Conservation (phyloP, 2,888 invertebrate species). For the Scrobipalpa costella region DNA sequence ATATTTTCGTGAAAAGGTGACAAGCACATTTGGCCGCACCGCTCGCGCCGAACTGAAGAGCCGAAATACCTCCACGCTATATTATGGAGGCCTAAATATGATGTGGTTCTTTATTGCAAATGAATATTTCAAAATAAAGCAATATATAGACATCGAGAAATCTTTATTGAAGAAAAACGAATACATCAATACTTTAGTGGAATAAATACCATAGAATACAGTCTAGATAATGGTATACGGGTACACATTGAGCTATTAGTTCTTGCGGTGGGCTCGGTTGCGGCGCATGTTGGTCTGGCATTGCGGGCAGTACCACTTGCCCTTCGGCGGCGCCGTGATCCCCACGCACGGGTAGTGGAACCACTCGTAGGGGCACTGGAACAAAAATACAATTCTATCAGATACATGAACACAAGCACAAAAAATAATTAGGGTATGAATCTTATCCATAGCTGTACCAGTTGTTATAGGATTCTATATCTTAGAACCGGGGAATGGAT, state of each 20-base stretch:
- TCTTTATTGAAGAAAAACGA: conserved; percentile 11
- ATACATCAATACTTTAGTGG: conserved; percentile 30
- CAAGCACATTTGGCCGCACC: too few relatives aligned
- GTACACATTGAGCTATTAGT: conserved; percentile 64
- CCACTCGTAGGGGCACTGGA: conserved; percentile 98
- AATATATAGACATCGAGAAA: background rate
- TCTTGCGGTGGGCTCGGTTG: conserved; percentile 88
- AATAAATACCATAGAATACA: conserved; percentile 35
- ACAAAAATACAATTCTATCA: conserved; percentile 30
- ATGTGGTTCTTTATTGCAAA: background rate
- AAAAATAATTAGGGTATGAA: too few relatives aligned
- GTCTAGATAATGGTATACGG: background rate
- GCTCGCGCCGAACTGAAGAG: background rate
- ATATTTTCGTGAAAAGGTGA: too few relatives aligned
- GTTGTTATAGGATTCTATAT: too few relatives aligned
- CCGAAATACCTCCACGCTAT: background rate
- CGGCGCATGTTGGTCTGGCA: conserved; percentile 94
- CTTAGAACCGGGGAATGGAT: too few relatives aligned
- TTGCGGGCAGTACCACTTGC: conserved; percentile 99
- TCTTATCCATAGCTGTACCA: too few relatives aligned
- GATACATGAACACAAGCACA: too few relatives aligned
- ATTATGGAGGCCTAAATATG: background rate
- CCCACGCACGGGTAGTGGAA: conserved; percentile 99
- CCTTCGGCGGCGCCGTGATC: conserved; percentile 96
- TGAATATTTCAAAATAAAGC: background rate